These are phyloP conservation scores for Crotalus viridis DNA, from an alignment of 2,113 vertebrate species.

Conservation along the genomic window DNA sequence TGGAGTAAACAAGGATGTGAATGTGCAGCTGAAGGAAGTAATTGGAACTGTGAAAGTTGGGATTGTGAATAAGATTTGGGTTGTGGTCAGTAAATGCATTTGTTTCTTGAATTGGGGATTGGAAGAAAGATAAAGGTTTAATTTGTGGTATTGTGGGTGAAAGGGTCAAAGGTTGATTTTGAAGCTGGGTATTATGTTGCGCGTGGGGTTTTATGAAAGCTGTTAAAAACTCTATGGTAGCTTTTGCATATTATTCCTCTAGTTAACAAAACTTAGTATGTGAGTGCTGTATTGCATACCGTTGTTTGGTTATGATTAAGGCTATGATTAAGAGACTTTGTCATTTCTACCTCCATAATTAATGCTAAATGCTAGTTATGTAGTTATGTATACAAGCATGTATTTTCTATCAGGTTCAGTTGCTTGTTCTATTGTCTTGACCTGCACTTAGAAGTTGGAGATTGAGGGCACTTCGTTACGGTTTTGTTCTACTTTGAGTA, in stretches of 20 bases:
- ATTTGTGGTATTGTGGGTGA: background rate
- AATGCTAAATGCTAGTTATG: background rate
- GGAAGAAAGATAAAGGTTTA: background rate
- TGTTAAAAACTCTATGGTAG: background rate
- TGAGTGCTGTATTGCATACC: background rate
- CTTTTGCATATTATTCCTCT: background rate
- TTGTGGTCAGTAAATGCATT: background rate
- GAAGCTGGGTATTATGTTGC: background rate
- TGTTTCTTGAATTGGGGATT: background rate
- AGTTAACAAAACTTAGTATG: background rate
- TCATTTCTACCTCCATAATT: background rate
- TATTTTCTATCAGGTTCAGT: no score
- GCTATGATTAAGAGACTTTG: background rate
- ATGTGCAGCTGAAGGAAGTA: background rate
- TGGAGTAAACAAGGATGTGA: background rate
- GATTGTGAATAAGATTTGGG: background rate
- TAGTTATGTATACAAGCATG: no score
- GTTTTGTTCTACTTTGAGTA: background rate
- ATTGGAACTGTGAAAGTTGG: background rate
- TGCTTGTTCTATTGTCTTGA: background rate
- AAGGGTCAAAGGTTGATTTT: background rate
- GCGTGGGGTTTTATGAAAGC: background rate
- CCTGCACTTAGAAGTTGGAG: background rate
- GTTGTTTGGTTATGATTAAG: background rate
- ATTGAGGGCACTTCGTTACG: background rate